Percentiles rank a stretch among this genome's conserved stretches.
These are phyloP conservation scores for Anolis apletophallus DNA, from an alignment of 2,797 vertebrate species.

Conservation along the genomic window DNA sequence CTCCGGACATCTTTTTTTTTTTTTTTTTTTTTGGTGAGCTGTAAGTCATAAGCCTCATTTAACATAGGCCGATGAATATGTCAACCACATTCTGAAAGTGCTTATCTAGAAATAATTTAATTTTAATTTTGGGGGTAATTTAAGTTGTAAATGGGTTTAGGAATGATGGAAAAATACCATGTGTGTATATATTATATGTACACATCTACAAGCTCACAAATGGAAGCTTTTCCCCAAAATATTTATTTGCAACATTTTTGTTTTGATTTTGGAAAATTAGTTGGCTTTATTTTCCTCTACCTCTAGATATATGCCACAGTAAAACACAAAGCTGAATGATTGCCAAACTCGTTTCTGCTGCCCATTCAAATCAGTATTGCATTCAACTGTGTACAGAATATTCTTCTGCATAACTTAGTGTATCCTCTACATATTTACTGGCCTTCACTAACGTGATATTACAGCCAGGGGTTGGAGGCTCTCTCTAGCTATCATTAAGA, in stretches of 20 bases:
- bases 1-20: background rate
- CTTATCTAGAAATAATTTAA: background rate
- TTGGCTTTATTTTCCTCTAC: background rate
- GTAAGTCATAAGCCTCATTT: slow-evolving; percentile 5
- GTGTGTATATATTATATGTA: background rate
- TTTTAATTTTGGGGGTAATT: background rate
- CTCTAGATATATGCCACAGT: background rate
- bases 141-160: background rate
- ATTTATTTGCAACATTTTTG: background rate
- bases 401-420: background rate
- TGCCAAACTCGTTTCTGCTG: background rate
- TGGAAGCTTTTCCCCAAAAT: background rate
- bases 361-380: background rate
- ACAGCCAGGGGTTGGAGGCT: background rate
- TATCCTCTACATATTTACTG: background rate
- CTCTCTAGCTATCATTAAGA: background rate
- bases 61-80: slow-evolving; percentile 14
- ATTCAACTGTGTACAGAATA: background rate
- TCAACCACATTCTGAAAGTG: slow-evolving; percentile 14
- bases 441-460: background rate
- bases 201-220: background rate
- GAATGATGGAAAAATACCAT: background rate
- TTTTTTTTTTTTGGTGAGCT: slow-evolving; percentile 14
- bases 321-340: background rate
- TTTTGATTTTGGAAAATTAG: background rate